Percentiles rank a stretch among this genome's conserved stretches.
These are phyloP conservation scores for Crioceris asparagi DNA, from an alignment of 2,888 invertebrate genomes.

Conservation along the genomic window DNA sequence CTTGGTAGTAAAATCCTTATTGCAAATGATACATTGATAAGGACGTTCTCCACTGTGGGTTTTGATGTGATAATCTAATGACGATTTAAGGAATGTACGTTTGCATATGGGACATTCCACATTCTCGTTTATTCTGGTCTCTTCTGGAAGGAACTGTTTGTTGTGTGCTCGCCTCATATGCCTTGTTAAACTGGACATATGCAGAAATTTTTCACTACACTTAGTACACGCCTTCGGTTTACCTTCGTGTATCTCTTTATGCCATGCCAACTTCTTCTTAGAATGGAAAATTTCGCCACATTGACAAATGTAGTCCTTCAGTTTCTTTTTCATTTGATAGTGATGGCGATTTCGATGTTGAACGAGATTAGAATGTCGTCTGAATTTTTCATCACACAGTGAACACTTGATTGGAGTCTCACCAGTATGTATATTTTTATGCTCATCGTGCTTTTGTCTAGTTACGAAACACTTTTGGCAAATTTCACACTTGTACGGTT, in stretches of 20 bases:
- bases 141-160: constrained; percentile 57
- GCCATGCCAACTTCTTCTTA: constrained; percentile 74
- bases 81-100: constrained; percentile 63
- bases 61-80: constrained; percentile 67
- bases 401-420: constrained; percentile 71
- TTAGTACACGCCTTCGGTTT: constrained; percentile 74
- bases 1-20: constrained; percentile 76
- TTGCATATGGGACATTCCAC: constrained; percentile 71
- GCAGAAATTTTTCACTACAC: constrained; percentile 80
- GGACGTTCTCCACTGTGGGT: constrained; percentile 69
- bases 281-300: constrained; percentile 77
- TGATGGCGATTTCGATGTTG: constrained; percentile 75
- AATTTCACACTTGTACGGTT: constrained; percentile 55
- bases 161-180: constrained; percentile 76
- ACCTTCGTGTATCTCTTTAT: constrained; percentile 70
- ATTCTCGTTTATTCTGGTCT: constrained; percentile 51
- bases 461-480: constrained; percentile 77
- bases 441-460: constrained; percentile 70
- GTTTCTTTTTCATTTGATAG: constrained; percentile 57
- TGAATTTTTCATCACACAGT: constrained; percentile 68
- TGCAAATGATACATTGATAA: constrained; percentile 73
- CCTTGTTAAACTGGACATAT: constrained; percentile 69
- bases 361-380: constrained; percentile 73
- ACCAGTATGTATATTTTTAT: constrained; percentile 74
- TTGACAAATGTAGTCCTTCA: constrained; percentile 40